A percentile compares a stretch with the other conserved stretches of the same genome.
phyloP scores from a whole-genome alignment of 2,113 vertebrate genomes.

The Colaptes auratus region DNA sequence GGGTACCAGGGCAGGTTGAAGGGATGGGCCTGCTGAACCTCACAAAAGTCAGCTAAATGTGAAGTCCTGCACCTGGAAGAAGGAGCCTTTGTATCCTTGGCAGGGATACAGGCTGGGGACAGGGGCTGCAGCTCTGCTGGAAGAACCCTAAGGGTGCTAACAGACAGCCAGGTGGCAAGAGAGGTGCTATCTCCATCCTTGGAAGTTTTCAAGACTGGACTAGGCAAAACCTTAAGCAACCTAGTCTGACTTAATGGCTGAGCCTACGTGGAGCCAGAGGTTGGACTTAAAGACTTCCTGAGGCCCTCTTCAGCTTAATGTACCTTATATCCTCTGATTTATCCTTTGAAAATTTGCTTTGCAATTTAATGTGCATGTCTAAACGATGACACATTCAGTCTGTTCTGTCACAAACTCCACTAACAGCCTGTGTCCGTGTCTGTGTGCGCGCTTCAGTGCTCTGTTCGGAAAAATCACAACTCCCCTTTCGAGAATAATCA shows the following conservation, averaged over 20 bases:
- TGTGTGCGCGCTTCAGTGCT: background rate
- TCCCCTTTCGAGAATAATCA: background rate
- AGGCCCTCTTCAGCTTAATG: background rate
- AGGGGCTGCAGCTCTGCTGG: background rate
- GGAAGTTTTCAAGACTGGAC: background rate
- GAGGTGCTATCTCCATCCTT: background rate
- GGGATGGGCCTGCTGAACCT: background rate
- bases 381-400: background rate
- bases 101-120: background rate
- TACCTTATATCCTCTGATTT: background rate
- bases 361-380: constrained; percentile 9
- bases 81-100: background rate
- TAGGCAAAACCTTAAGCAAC: background rate
- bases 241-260: background rate
- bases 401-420: background rate
- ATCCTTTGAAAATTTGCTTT: background rate
- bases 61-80: background rate
- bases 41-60: too few relatives aligned
- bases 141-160: background rate
- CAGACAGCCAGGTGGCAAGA: background rate
- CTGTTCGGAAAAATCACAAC: background rate
- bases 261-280: background rate
- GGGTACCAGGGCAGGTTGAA: background rate
- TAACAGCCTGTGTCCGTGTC: background rate
- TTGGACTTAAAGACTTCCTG: background rate